phyloP scores from a whole-genome alignment of 2,888 invertebrate genomes.

The Dorcus parallelipipedus region DNA sequence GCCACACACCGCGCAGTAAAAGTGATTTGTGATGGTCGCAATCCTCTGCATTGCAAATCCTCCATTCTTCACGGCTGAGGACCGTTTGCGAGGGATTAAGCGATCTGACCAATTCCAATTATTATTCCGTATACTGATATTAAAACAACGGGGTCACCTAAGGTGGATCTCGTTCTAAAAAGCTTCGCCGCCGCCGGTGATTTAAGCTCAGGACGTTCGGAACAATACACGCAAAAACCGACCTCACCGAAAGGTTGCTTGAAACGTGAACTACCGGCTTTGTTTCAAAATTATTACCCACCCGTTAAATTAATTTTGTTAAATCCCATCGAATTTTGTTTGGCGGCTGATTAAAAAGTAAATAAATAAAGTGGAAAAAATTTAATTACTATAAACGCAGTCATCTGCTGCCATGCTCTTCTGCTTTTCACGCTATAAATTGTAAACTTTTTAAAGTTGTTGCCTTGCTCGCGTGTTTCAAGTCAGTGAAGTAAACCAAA shows the following conservation, averaged over 20 bases:
- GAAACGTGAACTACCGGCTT: constrained; percentile 27
- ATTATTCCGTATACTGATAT: constrained; percentile 44
- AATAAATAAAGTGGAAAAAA: too few relatives aligned
- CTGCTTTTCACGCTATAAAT: too few relatives aligned
- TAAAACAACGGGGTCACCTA: constrained; percentile 38
- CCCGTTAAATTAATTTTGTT: constrained; percentile 18
- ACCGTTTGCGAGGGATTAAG: constrained; percentile 32
- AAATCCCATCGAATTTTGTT: too few relatives aligned
- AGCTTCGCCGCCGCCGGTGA: constrained; percentile 23
- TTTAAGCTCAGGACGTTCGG: constrained; percentile 28
- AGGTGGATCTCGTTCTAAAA: constrained; percentile 25
- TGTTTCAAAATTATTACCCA: constrained; percentile 25
- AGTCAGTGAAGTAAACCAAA: constrained; percentile 25
- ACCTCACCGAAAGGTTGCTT: constrained; percentile 18
- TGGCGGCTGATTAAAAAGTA: too few relatives aligned
- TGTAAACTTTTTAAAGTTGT: too few relatives aligned
- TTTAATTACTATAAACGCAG: too few relatives aligned
- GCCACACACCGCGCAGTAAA: constrained; percentile 43
- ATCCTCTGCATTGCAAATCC: constrained; percentile 50
- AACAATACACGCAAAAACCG: constrained; percentile 16
- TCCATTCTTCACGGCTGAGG: constrained; percentile 43
- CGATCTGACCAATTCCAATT: constrained; percentile 43
- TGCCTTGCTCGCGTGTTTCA: constrained; percentile 23
- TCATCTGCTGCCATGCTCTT: too few relatives aligned
- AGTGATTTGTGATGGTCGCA: constrained; percentile 51